phyloP scores from a whole-genome alignment of 2,888 invertebrate genomes.

The Pemphredon lugubris region DNA sequence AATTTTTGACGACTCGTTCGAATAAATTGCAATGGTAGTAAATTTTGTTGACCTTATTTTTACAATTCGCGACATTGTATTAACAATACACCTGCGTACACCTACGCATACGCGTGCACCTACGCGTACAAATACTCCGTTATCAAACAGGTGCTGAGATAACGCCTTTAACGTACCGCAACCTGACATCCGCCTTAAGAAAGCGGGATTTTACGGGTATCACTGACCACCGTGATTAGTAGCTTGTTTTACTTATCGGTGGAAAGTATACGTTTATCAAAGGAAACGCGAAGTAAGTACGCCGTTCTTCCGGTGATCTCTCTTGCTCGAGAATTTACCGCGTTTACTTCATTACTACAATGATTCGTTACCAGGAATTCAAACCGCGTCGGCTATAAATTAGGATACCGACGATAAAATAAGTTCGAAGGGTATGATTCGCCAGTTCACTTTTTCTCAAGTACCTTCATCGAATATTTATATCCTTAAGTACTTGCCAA shows the following conservation, averaged over 20 bases:
- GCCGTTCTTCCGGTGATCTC: slow-evolving; percentile 17
- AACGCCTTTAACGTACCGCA: background rate
- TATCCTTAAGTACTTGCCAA: too few relatives aligned
- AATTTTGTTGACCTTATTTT: too few relatives aligned
- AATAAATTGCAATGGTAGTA: too few relatives aligned
- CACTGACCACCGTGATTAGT: slow-evolving; percentile 40
- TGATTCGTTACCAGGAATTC: too few relatives aligned
- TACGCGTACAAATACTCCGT: too few relatives aligned
- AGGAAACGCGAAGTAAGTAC: slow-evolving; percentile 26
- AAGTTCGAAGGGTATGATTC: too few relatives aligned
- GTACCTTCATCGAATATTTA: too few relatives aligned
- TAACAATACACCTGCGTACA: background rate
- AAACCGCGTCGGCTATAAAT: too few relatives aligned
- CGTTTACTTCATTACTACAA: too few relatives aligned
- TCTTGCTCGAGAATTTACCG: background rate
- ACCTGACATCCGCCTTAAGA: background rate
- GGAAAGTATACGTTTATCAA: slow-evolving; percentile 25
- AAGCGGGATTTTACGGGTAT: slow-evolving; percentile 15
- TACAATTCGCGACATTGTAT: background rate
- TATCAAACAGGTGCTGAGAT: slow-evolving; percentile 25
- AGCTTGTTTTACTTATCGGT: slow-evolving; percentile 48
- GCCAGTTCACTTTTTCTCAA: too few relatives aligned
- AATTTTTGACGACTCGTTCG: background rate
- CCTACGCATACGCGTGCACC: background rate
- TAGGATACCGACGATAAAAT: too few relatives aligned